Percentiles rank a stretch among this genome's conserved stretches.
Conservation (phyloP, 2,113 vertebrate genomes). For the Vulpes vulpes region DNA sequence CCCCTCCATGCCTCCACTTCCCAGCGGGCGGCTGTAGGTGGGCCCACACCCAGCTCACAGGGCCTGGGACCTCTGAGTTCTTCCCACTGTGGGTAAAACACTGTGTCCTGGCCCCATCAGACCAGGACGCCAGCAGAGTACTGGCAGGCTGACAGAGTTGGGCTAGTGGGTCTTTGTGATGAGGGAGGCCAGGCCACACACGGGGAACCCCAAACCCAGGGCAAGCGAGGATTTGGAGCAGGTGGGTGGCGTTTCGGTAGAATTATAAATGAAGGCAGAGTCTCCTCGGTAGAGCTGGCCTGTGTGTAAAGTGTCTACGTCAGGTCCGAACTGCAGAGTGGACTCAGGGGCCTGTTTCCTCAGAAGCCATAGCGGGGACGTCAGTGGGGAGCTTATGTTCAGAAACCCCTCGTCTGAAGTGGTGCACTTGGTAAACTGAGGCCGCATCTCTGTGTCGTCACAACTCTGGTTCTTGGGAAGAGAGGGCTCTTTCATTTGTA, state of each 20-base stretch:
- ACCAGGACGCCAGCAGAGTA: background rate
- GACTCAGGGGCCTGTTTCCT: background rate
- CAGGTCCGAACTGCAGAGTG: background rate
- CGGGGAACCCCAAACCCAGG: background rate
- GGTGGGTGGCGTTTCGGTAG: background rate
- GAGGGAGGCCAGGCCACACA: background rate
- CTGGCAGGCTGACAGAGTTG: no score
- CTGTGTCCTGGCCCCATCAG: background rate
- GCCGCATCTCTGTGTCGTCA: fast-evolving
- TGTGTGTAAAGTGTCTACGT: background rate
- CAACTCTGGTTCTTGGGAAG: background rate
- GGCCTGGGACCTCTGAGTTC: no score
- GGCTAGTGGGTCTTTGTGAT: background rate
- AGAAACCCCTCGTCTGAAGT: fast-evolving
- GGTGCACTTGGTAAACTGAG: background rate
- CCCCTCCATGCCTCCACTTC: background rate
- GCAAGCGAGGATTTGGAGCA: background rate
- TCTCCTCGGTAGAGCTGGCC: background rate
- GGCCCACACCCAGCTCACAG: no score
- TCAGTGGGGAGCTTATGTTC: no score
- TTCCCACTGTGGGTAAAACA: no score
- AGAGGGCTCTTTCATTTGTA: background rate
- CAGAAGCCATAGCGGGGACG: background rate
- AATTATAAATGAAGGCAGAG: fast-evolving
- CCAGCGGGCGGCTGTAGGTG: no score